These are phyloP conservation scores for Tetragonula carbonaria DNA, from an alignment of 2,888 invertebrate species.

Conservation along the genomic window DNA sequence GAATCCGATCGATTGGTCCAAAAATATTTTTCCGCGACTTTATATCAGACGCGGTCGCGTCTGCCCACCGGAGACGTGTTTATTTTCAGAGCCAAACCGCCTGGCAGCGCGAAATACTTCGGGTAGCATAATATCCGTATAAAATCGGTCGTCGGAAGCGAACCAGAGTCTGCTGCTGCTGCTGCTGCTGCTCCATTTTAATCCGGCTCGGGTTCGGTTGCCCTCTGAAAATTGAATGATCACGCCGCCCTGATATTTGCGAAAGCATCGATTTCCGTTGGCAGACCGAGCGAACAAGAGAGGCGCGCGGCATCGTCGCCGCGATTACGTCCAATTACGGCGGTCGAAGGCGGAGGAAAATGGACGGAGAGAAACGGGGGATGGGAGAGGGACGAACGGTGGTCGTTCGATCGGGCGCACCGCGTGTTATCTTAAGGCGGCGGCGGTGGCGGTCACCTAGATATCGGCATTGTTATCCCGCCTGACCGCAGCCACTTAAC, in stretches of 20 bases:
- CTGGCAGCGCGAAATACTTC: slow-evolving; percentile 5
- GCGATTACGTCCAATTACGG: slow-evolving; percentile 54
- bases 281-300: slow-evolving; percentile 6
- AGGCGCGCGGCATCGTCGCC: slow-evolving; percentile 16
- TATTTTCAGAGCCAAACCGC: slow-evolving; percentile 18
- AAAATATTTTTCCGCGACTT: slow-evolving; percentile 1
- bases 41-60: not conserved
- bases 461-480: slow-evolving; percentile 79
- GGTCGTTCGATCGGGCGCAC: slow-evolving; percentile 42
- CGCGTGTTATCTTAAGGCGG: slow-evolving; percentile 59
- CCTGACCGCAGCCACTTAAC: slow-evolving; percentile 82
- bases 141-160: not conserved
- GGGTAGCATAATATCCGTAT: slow-evolving; percentile 14
- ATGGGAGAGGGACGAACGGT: not conserved
- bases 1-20: not conserved
- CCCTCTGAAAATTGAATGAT: slow-evolving; percentile 42
- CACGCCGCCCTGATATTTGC: slow-evolving; percentile 20
- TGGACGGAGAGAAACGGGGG: not conserved
- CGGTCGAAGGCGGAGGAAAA: not conserved
- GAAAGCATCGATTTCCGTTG: slow-evolving; percentile 52
- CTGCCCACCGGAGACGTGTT: not conserved
- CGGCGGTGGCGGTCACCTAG: slow-evolving; percentile 61
- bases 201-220: not conserved
- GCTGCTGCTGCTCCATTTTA: slow-evolving; percentile 15
- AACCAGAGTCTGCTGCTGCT: too few relatives aligned